Base-by-base conservation (phyloP, 2,797 vertebrate genomes). In the Phrynocephalus vlangalii region DNA sequence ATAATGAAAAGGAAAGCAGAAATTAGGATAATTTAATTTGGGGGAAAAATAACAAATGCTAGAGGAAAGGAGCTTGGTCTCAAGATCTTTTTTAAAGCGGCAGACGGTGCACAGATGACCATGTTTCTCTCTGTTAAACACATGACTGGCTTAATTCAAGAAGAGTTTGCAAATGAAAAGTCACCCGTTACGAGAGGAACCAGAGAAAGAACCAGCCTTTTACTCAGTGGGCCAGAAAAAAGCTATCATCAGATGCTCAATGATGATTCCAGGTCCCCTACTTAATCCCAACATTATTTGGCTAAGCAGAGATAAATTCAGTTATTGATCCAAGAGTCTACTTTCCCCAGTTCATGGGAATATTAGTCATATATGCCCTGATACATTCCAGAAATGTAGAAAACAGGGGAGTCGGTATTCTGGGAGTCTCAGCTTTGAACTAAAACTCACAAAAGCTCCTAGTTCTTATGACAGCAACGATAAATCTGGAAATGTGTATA, bases 1-100 rank as follows among this genome's bases (percentile, higher is more conserved):
- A 44, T 56, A 86, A 86, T 72, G 50, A 79, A 86, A 79, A 78
- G 48, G 78, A 78, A 85, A 80, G 78, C 30, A 71, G 2, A 80
- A 86, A 86, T 63, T n/a, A 72, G 56, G 33, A 80, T 66, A 72
- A 81, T 86, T 81, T 66, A 81, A 86, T 86, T 80, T 80, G 68
- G 44, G 18, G 68, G 9, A 13, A 30, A 80, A 44, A 86, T 85
- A 78, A 67, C 44, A 78, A 78, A 85, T 52, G 30, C 79, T 33
- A 78, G 33, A 30, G 30, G 73, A 60, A 71, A 28, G 76, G 48
- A 3, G 1, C 56, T 86, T 73, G 52, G 52, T 66, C 52, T 33
- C 48, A 56, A n/a, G 38, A 75, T 86, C 48, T 24, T 82, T 75
- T 66, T 15, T 13, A 16, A 9, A 50, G 20, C 18, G 66, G 9